phyloP scores from a whole-genome alignment of 2,113 vertebrate genomes.

The Nothoprocta perdicaria region DNA sequence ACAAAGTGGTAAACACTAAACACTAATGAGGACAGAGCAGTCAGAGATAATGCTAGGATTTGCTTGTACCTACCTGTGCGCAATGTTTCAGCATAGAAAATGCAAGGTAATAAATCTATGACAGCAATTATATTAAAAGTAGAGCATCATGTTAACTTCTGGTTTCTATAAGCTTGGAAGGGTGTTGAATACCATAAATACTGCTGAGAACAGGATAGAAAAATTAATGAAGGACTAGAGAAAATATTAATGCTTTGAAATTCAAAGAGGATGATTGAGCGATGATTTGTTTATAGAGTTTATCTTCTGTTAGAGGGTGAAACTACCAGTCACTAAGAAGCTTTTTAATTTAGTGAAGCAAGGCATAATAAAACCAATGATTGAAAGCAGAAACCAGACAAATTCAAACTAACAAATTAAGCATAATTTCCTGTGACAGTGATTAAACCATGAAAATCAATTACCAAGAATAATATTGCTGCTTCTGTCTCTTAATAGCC shows the following conservation, averaged over 20 bases:
- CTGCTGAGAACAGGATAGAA: neutral
- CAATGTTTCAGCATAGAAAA: neutral
- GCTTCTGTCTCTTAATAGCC: neutral
- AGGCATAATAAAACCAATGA: neutral
- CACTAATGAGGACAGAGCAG: neutral
- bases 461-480: neutral
- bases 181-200: neutral
- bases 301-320: neutral
- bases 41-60: neutral
- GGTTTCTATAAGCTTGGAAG: neutral
- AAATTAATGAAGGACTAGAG: neutral
- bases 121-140: neutral
- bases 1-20: neutral
- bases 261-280: neutral
- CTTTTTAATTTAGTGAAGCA: neutral
- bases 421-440: neutral
- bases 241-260: neutral
- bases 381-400: neutral
- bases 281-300: neutral
- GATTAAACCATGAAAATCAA: conserved; percentile 18
- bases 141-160: neutral
- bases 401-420: neutral
- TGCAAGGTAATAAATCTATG: neutral
- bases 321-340: neutral
- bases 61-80: neutral